Evolutionary conservation across 1,140 invertebrate genomes (phyloP).

Genomic region (Asobara japonica): DNA sequence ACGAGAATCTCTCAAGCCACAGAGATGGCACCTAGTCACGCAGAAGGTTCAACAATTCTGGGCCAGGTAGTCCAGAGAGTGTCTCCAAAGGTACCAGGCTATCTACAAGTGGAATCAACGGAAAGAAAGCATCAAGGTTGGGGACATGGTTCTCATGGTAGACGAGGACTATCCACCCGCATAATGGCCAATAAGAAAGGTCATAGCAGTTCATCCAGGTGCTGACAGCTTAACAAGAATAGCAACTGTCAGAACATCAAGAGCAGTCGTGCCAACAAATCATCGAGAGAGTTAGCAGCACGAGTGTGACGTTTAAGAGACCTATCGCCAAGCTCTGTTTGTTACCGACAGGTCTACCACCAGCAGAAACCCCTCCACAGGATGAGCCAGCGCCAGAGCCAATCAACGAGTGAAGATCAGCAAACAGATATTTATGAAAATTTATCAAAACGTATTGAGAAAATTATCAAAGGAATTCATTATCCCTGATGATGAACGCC

Average conservation of each 20-base stretch:
- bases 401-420: no score
- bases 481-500: no score
- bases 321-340: not conserved
- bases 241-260: constrained; percentile 25
- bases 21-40: no score
- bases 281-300: constrained; percentile 32
- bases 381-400: no score
- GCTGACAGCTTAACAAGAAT: constrained; percentile 22
- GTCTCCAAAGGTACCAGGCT: not conserved
- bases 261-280: not conserved
- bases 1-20: no score
- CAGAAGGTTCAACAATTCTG: no score
- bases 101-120: constrained; percentile 19
- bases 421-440: no score
- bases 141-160: constrained; percentile 5
- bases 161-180: not conserved
- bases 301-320: constrained; percentile 16
- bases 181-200: constrained; percentile 29
- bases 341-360: not conserved
- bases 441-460: no score
- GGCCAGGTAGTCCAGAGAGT: constrained; percentile 14
- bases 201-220: constrained; percentile 30
- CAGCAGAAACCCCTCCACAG: no score
- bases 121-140: not conserved
- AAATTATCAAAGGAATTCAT: no score